Conservation (phyloP, 2,888 invertebrate genomes). For the Acrobeloides nanus region DNA sequence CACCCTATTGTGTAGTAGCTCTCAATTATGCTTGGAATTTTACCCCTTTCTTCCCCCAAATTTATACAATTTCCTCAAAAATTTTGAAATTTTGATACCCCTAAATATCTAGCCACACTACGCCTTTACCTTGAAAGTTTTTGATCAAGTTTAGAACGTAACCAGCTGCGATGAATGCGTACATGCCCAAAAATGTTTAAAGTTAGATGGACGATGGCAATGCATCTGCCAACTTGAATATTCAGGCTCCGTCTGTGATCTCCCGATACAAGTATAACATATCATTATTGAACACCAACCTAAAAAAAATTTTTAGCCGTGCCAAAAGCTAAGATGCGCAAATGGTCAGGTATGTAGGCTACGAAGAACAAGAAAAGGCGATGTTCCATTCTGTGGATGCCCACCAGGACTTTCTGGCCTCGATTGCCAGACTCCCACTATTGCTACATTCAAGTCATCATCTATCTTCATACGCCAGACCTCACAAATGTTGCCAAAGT, state of each 20-base stretch:
- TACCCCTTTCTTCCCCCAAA: no score
- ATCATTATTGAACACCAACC: not conserved
- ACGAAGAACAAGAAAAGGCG: constrained; percentile 7
- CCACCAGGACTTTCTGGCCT: constrained; percentile 20
- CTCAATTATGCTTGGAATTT: no score
- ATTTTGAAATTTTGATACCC: no score
- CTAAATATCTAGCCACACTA: no score
- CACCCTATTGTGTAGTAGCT: no score
- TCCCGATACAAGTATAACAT: no score
- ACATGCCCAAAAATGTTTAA: constrained; percentile 21
- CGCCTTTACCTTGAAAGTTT: no score
- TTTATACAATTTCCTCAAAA: no score
- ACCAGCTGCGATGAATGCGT: constrained; percentile 21
- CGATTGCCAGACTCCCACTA: constrained; percentile 24
- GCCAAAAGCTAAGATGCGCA: constrained; percentile 13
- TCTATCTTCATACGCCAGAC: constrained; percentile 35
- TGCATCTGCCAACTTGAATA: constrained; percentile 19
- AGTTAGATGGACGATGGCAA: constrained; percentile 7
- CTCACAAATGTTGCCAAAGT: no score
- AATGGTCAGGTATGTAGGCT: constrained; percentile 14
- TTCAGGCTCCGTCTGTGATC: constrained; percentile 17
- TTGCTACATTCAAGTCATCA: constrained; percentile 31
- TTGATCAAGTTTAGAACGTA: constrained; percentile 25
- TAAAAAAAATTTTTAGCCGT: constrained; percentile 10
- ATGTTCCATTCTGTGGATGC: constrained; percentile 17